Evolutionary conservation across 2,113 vertebrate genomes (phyloP).

Genomic region (Aepyceros melampus): DNA sequence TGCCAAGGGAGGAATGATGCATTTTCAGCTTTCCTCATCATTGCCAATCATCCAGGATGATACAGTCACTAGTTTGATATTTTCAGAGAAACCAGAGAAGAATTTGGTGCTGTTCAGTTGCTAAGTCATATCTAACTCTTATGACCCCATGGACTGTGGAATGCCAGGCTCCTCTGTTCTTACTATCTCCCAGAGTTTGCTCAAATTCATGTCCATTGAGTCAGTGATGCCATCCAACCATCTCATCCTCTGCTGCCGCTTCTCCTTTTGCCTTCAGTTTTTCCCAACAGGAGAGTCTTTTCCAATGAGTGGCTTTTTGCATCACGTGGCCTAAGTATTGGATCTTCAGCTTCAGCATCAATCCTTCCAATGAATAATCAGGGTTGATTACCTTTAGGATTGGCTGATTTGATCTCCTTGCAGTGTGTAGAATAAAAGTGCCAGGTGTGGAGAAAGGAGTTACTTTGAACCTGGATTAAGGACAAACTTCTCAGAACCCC

Average conservation of each 20-base stretch:
- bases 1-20: background rate
- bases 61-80: background rate
- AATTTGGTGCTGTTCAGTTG: background rate
- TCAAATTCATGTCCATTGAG: background rate
- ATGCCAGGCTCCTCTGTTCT: background rate
- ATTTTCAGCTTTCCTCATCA: background rate
- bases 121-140: background rate
- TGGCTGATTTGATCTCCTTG: background rate
- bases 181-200: background rate
- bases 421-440: background rate
- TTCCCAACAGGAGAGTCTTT: background rate
- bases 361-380: background rate
- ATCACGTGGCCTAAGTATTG: background rate
- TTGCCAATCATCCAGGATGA: background rate
- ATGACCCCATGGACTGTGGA: background rate
- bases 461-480: background rate
- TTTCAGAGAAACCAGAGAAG: background rate
- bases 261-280: background rate
- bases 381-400: background rate
- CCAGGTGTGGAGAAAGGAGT: background rate
- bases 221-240: background rate
- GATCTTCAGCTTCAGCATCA: background rate
- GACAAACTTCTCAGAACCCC: background rate
- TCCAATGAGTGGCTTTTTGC: background rate
- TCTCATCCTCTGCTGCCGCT: background rate